Evolutionary conservation across 2,113 vertebrate species (phyloP).

Genomic region (Osmerus eperlanus): DNA sequence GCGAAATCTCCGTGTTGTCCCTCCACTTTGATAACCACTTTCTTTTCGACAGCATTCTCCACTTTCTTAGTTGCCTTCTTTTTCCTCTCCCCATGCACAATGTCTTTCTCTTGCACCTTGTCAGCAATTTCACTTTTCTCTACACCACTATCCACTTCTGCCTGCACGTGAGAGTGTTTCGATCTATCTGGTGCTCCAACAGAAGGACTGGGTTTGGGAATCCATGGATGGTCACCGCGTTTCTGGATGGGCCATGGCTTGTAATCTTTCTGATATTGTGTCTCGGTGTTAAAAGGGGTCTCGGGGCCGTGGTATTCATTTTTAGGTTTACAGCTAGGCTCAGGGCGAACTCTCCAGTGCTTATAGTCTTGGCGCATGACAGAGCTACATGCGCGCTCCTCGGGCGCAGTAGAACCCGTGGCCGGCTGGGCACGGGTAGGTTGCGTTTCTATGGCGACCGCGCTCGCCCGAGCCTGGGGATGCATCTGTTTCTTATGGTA

Average conservation of each 20-base stretch:
- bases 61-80: slow-evolving; percentile 47
- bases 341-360: slow-evolving; percentile 88
- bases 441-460: slow-evolving; percentile 82
- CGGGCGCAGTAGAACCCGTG: slow-evolving; percentile 48
- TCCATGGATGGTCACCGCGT: slow-evolving; percentile 91
- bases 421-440: slow-evolving; percentile 66
- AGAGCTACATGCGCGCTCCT: slow-evolving; percentile 75
- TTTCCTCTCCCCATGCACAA: slow-evolving; percentile 58
- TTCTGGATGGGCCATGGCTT: slow-evolving; percentile 92
- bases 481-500: slow-evolving; percentile 38
- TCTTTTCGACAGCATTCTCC: slow-evolving; percentile 50
- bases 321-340: slow-evolving; percentile 91
- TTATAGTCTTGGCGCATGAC: slow-evolving; percentile 96
- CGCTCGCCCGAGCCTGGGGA: slow-evolving; percentile 54
- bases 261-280: slow-evolving; percentile 97
- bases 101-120: slow-evolving; percentile 73
- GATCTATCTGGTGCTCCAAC: slow-evolving; percentile 39
- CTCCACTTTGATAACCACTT: slow-evolving; percentile 49
- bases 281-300: slow-evolving; percentile 87
- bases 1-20: slow-evolving; percentile 23
- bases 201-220: slow-evolving; percentile 76
- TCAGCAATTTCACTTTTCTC: slow-evolving; percentile 75
- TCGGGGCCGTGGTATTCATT: slow-evolving; percentile 89
- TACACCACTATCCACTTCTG: slow-evolving; percentile 62
- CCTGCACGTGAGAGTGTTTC: slow-evolving; percentile 32